Evolutionary conservation across 2,797 vertebrate species (phyloP), one percentile per base, ranked within the genome.

Genomic region (Tangara arthus): DNA sequence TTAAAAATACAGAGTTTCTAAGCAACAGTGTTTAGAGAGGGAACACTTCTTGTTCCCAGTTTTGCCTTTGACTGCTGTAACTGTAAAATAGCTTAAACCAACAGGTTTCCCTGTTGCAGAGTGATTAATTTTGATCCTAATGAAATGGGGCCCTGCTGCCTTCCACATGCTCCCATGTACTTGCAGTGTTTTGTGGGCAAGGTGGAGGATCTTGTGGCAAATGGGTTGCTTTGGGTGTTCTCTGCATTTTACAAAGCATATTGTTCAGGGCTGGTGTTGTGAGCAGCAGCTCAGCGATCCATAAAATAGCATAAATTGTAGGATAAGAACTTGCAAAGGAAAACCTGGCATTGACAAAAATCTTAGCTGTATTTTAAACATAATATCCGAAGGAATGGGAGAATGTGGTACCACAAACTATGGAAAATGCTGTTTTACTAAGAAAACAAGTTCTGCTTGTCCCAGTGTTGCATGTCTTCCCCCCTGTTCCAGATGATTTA

Each of bases 1-100:
- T 95, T 95, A 95, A 96, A 97, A 97, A 95, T 97, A 96, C 91
- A 49, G 13, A 30, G 97, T 97, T 91, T 94, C 97, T 86, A 96
- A 94, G 95, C 95, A 96, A 96, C 96, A 49, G 57, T 94, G 95
- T 96, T 96, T 95, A 89, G 69, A 92, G 88, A 94, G 90, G 63
- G 93, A 87, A 70, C 83, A 71, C 81, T 92, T 81, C 81, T 85
- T 80, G 69, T 94, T 94, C 91, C 32, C 56, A 60, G 78, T 89
- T 95, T 90, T 86, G 89, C 78, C 78, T 90, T 78, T 85, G 82
- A 90, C 75, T 91, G 89, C 65, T 12, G 5, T 81, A 81, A 95
- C 93, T 95, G 80, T 93, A 82, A 95, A 96, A 83, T 59, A 77
- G 82, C 59, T 83, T 87, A 83, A 94, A 81, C 65, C 66, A 91